phyloP scores from a whole-genome alignment of 2,888 invertebrate genomes.

The Ichneumoninae sp. region DNA sequence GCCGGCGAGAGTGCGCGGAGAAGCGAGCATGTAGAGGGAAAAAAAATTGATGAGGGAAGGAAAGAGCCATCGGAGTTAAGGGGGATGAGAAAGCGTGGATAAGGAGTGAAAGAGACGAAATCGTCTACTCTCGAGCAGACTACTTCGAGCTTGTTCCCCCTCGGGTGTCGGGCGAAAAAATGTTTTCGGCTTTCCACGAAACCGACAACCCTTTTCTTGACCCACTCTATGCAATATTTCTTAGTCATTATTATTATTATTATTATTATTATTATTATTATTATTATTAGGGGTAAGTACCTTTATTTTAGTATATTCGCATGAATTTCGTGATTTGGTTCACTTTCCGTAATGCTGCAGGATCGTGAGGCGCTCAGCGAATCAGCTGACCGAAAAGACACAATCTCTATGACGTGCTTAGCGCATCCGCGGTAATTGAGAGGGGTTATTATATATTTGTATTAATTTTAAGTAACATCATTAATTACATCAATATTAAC shows the following conservation, averaged over 20 bases:
- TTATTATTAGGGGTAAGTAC: too few relatives aligned
- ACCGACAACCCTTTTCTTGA: neutral
- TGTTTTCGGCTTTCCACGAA: neutral
- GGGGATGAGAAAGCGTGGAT: slow-evolving; percentile 1
- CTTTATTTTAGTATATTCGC: too few relatives aligned
- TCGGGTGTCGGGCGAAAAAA: slow-evolving; percentile 6
- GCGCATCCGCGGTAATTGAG: too few relatives aligned
- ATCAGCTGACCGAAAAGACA: too few relatives aligned
- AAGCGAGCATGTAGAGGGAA: slow-evolving; percentile 14
- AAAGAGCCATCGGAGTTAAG: slow-evolving; percentile 5
- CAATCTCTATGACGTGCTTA: too few relatives aligned
- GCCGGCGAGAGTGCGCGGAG: slow-evolving; percentile 20
- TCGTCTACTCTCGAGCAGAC: slow-evolving; percentile 29
- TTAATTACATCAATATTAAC: neutral
- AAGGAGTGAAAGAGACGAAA: slow-evolving; percentile 33
- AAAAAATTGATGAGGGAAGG: slow-evolving; percentile 13
- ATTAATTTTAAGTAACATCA: neutral
- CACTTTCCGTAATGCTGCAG: too few relatives aligned
- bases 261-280: too few relatives aligned
- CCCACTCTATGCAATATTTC: too few relatives aligned
- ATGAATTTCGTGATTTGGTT: too few relatives aligned
- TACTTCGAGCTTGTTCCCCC: slow-evolving; percentile 17
- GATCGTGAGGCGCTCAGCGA: too few relatives aligned
- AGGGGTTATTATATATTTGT: too few relatives aligned
- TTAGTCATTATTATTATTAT: too few relatives aligned